These are phyloP conservation scores for Phainopepla nitens DNA, from an alignment of 2,113 vertebrate genomes.

Conservation along the genomic window DNA sequence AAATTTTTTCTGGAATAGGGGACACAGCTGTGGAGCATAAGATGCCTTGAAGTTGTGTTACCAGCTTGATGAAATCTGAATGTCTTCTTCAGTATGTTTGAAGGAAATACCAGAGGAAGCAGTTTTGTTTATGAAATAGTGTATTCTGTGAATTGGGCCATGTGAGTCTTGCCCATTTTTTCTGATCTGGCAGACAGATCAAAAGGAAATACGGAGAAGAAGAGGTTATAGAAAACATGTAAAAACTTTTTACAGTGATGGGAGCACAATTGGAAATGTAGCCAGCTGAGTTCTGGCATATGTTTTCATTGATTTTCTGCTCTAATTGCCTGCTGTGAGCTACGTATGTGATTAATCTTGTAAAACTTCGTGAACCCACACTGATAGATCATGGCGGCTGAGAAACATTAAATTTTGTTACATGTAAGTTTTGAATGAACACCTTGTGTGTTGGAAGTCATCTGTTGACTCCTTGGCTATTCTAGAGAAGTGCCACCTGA, in stretches of 20 bases:
- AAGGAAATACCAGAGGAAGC: not conserved
- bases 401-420: not conserved
- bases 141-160: not conserved
- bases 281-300: constrained; percentile 3
- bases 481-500: not conserved
- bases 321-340: constrained; percentile 39
- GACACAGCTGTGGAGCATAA: not conserved
- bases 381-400: not conserved
- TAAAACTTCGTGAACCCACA: not conserved
- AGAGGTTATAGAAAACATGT: not conserved
- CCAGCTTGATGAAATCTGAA: not conserved
- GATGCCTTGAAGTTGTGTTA: not conserved
- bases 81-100: not conserved
- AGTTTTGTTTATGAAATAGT: not conserved
- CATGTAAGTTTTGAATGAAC: not conserved
- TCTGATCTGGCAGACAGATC: not conserved
- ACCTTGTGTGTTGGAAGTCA: not conserved
- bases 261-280: not conserved
- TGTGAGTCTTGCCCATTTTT: not conserved
- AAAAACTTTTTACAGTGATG: not conserved
- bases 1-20: not conserved
- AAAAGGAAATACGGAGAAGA: not conserved
- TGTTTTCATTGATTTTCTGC: constrained; percentile 57
- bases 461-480: not conserved
- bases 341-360: not conserved